phyloP scores from a whole-genome alignment of 2,888 invertebrate species.

The Andricus curvator region DNA sequence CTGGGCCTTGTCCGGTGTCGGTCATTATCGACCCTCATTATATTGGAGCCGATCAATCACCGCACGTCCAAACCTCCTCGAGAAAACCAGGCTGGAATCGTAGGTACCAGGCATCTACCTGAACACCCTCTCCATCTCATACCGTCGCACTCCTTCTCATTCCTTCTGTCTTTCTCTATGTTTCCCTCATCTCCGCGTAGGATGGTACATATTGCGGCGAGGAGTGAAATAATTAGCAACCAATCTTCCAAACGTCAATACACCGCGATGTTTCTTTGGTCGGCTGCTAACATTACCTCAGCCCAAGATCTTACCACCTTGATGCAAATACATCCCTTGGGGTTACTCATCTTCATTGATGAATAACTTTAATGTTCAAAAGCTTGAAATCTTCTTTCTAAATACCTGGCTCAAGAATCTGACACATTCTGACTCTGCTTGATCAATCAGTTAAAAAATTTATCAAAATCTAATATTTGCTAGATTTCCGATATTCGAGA shows the following conservation, averaged over 20 bases:
- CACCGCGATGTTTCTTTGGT: slow-evolving; percentile 1
- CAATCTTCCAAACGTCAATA: slow-evolving; percentile 36
- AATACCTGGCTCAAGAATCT: slow-evolving; percentile 28
- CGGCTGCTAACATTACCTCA: slow-evolving; percentile 8
- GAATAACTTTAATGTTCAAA: slow-evolving; percentile 1
- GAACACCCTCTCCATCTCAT: slow-evolving; percentile 42
- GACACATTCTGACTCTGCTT: neutral
- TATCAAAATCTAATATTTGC: too few species aligned
- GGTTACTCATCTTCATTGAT: slow-evolving; percentile 24
- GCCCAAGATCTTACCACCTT: neutral
- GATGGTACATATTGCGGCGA: slow-evolving; percentile 32
- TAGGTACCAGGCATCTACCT: slow-evolving; percentile 42
- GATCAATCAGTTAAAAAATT: too few species aligned
- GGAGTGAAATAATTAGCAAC: slow-evolving; percentile 41
- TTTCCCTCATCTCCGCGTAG: slow-evolving; percentile 32
- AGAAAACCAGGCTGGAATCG: slow-evolving; percentile 49
- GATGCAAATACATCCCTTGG: slow-evolving; percentile 15
- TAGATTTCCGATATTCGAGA: neutral
- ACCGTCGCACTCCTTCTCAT: slow-evolving; percentile 40
- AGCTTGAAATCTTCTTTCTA: neutral
- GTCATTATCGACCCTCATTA: slow-evolving; percentile 78
- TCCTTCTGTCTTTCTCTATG: slow-evolving; percentile 43
- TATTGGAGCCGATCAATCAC: slow-evolving; percentile 77
- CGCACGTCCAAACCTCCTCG: slow-evolving; percentile 54
- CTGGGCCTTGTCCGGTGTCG: slow-evolving; percentile 73